phyloP scores from a whole-genome alignment of 2,113 vertebrate genomes.

The Apus apus region DNA sequence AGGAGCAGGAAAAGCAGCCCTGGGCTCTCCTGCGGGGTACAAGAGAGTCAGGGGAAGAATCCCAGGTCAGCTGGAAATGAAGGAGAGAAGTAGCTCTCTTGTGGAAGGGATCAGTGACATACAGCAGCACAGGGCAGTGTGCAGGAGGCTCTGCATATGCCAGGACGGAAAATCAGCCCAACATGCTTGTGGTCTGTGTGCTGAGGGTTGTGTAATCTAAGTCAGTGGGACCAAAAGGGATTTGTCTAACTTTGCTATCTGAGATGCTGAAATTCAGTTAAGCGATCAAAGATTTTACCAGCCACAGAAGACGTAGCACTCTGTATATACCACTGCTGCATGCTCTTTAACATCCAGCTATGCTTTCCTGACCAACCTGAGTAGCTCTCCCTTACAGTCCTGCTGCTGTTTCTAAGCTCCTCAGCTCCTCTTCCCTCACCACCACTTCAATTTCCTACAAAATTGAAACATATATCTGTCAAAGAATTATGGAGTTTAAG shows the following conservation, averaged over 20 bases:
- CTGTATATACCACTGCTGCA: rapidly evolving
- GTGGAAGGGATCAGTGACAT: not conserved
- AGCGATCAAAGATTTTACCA: not conserved
- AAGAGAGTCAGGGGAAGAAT: not conserved
- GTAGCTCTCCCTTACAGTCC: not conserved
- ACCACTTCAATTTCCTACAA: not conserved
- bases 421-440: not conserved
- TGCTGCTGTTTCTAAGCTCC: not conserved
- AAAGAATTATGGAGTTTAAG: not conserved
- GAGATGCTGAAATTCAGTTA: not conserved
- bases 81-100: not conserved
- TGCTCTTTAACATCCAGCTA: not conserved
- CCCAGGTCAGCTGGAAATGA: not conserved
- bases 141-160: not conserved
- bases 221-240: not conserved
- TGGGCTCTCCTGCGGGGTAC: not conserved
- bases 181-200: not conserved
- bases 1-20: not conserved
- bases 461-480: not conserved
- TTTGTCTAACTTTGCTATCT: not conserved
- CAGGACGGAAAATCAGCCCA: not conserved
- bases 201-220: not conserved
- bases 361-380: not conserved
- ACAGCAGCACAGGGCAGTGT: not conserved
- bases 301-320: not conserved